Base-by-base conservation (phyloP, 2,888 invertebrate genomes). In the Laothoe populi region DNA sequence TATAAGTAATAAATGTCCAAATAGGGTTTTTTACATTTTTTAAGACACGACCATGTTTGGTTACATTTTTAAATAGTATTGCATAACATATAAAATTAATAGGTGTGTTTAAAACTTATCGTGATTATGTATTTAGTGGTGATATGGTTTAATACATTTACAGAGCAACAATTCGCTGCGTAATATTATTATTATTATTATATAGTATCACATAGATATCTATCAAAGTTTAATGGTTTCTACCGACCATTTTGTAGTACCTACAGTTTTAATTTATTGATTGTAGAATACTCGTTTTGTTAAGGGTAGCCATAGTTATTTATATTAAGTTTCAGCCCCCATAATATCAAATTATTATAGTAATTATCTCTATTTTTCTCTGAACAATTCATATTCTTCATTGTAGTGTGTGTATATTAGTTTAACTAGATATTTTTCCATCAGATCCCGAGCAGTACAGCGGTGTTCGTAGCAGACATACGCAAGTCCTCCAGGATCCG, bases 391-490 rank as follows among this genome's bases (percentile, higher is more conserved):
- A 1, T n/a, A 44, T 16, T 44, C 1, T 16, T 7, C 7, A 11
- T 53, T 19, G 10, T n/a, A n/a, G n/a, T n/a, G n/a, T n/a, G n/a
- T n/a, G n/a, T 35, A 5, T 35, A 31, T 31, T 53, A 8, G 19
- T 26, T 59, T 26, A 44, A 44, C 1, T 58, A 24, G 40, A 10
- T 59, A 24, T 59, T 44, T 59, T 24, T 62, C 42, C 79, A 80
- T 42, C 87, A 92, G 92, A 74, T 91, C 91, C 7, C 88, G 92
- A 2, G 78, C 89, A 35, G 69, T 88, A 44, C 92, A 92, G 67
- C 79, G 91, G 68, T 92, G 92, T 72, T 90, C 92, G 81, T 92
- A 92, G 88, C 92, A 88, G 77, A 72, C 77, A 65, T 64, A 75
- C 63, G 65, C 63, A 63, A 71, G 70, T 69, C 81, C 79, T 67